Conservation (phyloP, 2,888 invertebrate species). For the Chrysolina oricalcia region DNA sequence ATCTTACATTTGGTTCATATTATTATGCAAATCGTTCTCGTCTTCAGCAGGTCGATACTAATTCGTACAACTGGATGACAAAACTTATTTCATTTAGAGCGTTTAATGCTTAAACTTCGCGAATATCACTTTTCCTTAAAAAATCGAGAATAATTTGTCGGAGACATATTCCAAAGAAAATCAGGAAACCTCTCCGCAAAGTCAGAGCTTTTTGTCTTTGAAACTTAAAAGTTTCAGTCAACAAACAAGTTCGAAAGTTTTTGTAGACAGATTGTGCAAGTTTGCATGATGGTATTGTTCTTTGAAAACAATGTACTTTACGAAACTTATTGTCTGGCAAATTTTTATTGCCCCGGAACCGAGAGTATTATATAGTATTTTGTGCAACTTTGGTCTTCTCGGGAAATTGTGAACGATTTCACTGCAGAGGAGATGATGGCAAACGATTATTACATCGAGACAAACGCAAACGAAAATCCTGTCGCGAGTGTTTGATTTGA, state of each 20-base stretch:
- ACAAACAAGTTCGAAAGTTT: slow-evolving; percentile 64
- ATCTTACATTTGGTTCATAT: background rate
- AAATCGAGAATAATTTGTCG: slow-evolving; percentile 27
- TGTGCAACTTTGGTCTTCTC: slow-evolving; percentile 44
- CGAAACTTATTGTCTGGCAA: slow-evolving; percentile 64
- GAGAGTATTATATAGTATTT: slow-evolving; percentile 52
- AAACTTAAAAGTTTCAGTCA: slow-evolving; percentile 61
- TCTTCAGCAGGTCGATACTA: background rate
- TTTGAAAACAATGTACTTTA: slow-evolving; percentile 65
- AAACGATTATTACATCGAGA: slow-evolving; percentile 18
- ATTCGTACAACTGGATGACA: slow-evolving; percentile 12
- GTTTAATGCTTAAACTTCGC: slow-evolving; percentile 29
- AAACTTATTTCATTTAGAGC: slow-evolving; percentile 28
- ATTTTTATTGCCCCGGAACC: slow-evolving; percentile 62
- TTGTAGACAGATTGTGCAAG: slow-evolving; percentile 65
- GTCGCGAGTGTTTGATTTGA: background rate
- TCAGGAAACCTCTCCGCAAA: slow-evolving; percentile 47
- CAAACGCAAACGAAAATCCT: background rate
- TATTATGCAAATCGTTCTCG: background rate
- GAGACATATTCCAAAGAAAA: slow-evolving; percentile 47
- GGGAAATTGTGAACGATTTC: slow-evolving; percentile 48
- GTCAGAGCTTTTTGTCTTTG: slow-evolving; percentile 56
- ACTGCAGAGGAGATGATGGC: slow-evolving; percentile 27
- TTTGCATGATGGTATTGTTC: slow-evolving; percentile 66
- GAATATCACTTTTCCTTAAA: slow-evolving; percentile 22